Conservation (phyloP, 2,888 invertebrate species). For the Oligia latruncula region DNA sequence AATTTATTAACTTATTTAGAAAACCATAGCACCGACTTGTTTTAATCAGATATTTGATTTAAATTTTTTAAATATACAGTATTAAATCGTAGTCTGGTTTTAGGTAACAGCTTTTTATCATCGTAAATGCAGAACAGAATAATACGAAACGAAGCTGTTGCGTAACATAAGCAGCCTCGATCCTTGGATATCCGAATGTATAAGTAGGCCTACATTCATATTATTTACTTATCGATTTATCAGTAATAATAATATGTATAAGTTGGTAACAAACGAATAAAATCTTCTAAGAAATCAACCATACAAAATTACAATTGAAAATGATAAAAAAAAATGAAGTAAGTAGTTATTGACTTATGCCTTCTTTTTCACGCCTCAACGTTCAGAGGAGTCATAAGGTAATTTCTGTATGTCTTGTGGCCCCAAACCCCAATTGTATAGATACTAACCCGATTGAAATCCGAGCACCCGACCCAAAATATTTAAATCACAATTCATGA, state of each 20-base stretch:
- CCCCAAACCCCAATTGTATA: not conserved
- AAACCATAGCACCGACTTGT: not conserved
- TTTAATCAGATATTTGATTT: not conserved
- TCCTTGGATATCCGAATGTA: not conserved
- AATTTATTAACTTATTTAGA: not conserved
- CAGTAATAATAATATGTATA: no score
- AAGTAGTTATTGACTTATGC: not conserved
- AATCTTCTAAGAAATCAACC: not conserved
- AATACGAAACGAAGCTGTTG: not conserved
- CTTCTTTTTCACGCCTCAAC: slow-evolving; percentile 36
- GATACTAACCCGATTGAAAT: not conserved
- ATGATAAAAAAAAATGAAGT: not conserved
- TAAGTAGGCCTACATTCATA: not conserved
- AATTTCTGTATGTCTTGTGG: slow-evolving; percentile 25
- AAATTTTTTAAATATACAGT: not conserved
- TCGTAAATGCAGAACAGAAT: not conserved
- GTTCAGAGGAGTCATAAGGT: slow-evolving; percentile 47
- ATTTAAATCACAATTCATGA: no score
- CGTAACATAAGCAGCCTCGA: not conserved
- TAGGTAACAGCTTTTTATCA: not conserved
- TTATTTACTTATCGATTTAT: no score
- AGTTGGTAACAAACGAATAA: not conserved
- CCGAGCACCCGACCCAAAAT: not conserved
- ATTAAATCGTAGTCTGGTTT: not conserved
- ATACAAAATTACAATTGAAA: not conserved